Conservation (phyloP, 2,797 vertebrate genomes). For the Anabas testudineus region DNA sequence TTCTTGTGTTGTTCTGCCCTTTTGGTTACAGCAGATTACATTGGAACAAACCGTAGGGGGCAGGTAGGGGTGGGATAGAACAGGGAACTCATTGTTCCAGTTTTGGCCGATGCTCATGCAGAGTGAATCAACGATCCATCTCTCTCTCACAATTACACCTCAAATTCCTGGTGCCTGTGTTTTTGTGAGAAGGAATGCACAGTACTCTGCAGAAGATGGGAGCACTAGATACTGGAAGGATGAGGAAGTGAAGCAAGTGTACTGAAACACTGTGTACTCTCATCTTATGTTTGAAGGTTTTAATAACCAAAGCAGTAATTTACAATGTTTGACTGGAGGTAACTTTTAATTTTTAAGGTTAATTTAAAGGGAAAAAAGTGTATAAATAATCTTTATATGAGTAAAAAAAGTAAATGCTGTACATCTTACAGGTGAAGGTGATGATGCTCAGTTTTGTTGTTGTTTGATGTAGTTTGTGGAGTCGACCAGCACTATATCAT, state of each 20-base stretch:
- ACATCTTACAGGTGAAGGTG: too few relatives aligned
- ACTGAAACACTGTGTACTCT: too few relatives aligned
- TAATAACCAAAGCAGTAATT: too few relatives aligned
- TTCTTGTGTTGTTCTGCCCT: constrained; percentile 31
- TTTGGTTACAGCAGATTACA: constrained; percentile 35
- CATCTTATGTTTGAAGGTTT: too few relatives aligned
- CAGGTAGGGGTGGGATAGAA: constrained; percentile 32
- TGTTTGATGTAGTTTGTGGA: too few relatives aligned
- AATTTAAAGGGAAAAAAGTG: too few relatives aligned
- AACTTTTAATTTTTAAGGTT: too few relatives aligned
- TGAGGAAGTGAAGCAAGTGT: background rate
- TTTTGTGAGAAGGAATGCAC: constrained; percentile 49
- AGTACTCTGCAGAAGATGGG: constrained; percentile 24
- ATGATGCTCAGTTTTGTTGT: too few relatives aligned
- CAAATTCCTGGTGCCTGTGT: constrained; percentile 18
- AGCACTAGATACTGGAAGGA: constrained; percentile 4
- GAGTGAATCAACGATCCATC: constrained; percentile 39
- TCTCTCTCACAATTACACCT: constrained; percentile 7
- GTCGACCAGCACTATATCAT: too few relatives aligned
- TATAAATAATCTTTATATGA: too few relatives aligned
- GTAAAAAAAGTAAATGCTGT: too few relatives aligned
- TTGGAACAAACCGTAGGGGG: constrained; percentile 41
- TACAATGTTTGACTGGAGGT: too few relatives aligned
- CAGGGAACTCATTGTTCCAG: constrained; percentile 64
- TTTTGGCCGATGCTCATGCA: constrained; percentile 60